Percentiles rank a stretch among this genome's conserved stretches.
Evolutionary conservation across 2,888 invertebrate species (phyloP).

Genomic region (Scrobipalpa costella): DNA sequence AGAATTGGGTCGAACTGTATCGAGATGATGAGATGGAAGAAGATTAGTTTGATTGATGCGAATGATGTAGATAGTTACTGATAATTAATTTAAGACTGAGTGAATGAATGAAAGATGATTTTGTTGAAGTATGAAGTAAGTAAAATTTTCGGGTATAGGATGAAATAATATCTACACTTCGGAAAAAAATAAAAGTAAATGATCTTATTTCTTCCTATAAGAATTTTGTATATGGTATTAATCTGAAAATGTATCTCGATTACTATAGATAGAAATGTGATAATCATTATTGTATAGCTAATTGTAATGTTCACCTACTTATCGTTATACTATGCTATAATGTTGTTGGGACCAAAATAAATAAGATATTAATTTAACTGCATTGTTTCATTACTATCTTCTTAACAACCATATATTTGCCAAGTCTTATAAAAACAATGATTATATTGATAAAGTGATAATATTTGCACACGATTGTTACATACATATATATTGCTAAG

Average conservation of each 20-base stretch:
- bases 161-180: not conserved
- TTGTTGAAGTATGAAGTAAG: not conserved
- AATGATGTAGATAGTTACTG: not conserved
- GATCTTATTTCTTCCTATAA: not conserved
- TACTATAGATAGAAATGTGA: slow-evolving; percentile 37
- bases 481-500: not conserved
- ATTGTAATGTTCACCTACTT: slow-evolving; percentile 5
- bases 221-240: not conserved
- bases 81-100: slow-evolving; percentile 59
- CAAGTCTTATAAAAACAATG: not conserved
- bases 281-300: slow-evolving; percentile 34
- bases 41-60: not conserved
- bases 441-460: not conserved
- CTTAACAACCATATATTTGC: not conserved
- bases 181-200: no score
- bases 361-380: slow-evolving; percentile 45
- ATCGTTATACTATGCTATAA: slow-evolving; percentile 18
- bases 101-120: slow-evolving; percentile 43
- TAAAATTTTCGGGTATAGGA: not conserved
- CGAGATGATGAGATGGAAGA: slow-evolving; percentile 12
- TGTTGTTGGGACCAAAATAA: slow-evolving; percentile 60
- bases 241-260: slow-evolving; percentile 25
- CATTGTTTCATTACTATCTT: slow-evolving; percentile 25
- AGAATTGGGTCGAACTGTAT: slow-evolving; percentile 1
- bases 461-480: slow-evolving; percentile 25